Percentiles rank a stretch among this genome's conserved stretches.
phyloP scores from a whole-genome alignment of 2,888 invertebrate genomes.

The Erebia epiphron region DNA sequence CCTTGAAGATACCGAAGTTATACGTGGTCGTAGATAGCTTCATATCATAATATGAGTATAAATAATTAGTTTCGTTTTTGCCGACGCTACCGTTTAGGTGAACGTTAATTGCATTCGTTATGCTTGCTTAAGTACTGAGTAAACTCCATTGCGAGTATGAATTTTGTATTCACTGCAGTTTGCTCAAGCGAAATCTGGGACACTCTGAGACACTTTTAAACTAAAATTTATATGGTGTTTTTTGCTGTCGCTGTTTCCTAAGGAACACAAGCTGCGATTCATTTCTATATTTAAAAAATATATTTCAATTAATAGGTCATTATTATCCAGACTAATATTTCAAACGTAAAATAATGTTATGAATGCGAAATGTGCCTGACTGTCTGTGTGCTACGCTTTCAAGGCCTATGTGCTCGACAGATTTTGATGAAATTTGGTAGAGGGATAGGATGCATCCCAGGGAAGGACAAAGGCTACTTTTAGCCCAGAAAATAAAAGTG shows the following conservation, averaged over 20 bases:
- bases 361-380: no score
- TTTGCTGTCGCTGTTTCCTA: background rate
- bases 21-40: background rate
- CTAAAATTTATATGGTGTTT: constrained; percentile 9
- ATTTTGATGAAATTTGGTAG: no score
- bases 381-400: no score
- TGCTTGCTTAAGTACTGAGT: constrained; percentile 36
- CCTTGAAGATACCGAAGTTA: no score
- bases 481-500: no score
- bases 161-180: constrained; percentile 32
- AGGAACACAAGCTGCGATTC: background rate
- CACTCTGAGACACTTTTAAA: constrained; percentile 17
- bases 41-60: constrained; percentile 23
- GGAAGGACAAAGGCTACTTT: no score
- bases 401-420: no score
- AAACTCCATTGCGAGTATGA: constrained; percentile 34
- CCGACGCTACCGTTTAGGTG: constrained; percentile 29
- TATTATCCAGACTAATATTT: no score
- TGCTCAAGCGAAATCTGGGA: constrained; percentile 15
- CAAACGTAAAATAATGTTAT: no score
- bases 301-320: no score
- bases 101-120: constrained; percentile 39
- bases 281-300: no score
- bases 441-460: no score
- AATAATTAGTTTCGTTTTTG: constrained; percentile 26